Base-by-base conservation (phyloP, 2,113 vertebrate species). In the Colistium nudipinnis region DNA sequence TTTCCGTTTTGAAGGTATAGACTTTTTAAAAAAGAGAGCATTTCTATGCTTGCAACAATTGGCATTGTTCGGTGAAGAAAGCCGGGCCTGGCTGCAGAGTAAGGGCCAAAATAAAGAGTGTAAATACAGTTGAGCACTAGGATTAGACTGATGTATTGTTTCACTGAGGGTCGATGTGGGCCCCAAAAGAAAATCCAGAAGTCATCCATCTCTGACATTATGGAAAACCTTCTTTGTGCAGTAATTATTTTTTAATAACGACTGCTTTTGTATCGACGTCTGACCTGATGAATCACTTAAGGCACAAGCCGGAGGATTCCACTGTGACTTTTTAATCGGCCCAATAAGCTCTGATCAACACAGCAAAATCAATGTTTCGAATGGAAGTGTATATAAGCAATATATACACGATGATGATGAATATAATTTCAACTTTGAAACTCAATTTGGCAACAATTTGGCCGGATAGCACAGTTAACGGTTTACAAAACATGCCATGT, bases 141-240 rank as follows among this genome's bases (percentile, higher is more conserved):
- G 85, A 89, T 89, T 80, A 83, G 66, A 86, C 54, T 57, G 51
- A 51, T 62, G 53, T 24, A 65, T 85, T 82, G 84, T 86, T 85
- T 83, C 25, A 60, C 62, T 8, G 28, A 53, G 27, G 71, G 67
- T 70, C 47, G 25, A 76, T 57, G 49, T 35, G 35, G 4, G 45
- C 25, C 62, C 62, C 61, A 53, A 10, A 30, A 53, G 1, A 51
- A 47, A 70, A 35, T 62, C 52, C 78, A 51, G 69, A 83, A 73
- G 74, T 54, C 69, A 41, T 61, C 43, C 60, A 47, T 36, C 43
- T 69, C 41, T 38, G 57, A 66, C 35, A 70, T 48, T 45, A 75
- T 12, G 44, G 0, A 33, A 64, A 76, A 79, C 47, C 62, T 51
- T 71, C 31, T 53, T 36, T 38, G 56, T 57, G 33, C 16, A 68